Percentiles rank a stretch among this genome's conserved stretches.
Conservation (phyloP, 2,797 vertebrate genomes). For the Odontamblyopus rebecca region DNA sequence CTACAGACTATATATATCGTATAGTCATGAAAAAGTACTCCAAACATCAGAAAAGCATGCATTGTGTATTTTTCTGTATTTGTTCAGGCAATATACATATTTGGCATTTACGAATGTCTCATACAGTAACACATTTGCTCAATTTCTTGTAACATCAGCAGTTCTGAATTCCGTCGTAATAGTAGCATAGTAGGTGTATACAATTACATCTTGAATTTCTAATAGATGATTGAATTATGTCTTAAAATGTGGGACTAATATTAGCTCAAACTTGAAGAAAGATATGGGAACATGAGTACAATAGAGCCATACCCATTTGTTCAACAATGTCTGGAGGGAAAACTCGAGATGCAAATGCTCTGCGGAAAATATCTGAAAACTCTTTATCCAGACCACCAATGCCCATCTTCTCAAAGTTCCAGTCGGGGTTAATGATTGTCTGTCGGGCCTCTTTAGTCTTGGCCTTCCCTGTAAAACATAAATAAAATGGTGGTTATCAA, state of each 20-base stretch:
- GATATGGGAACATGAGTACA: too few relatives aligned
- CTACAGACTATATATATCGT: too few relatives aligned
- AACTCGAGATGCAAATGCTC: conserved; percentile 96
- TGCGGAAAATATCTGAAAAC: conserved; percentile 94
- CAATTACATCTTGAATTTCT: too few relatives aligned
- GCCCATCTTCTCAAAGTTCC: conserved; percentile 99
- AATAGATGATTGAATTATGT: not conserved
- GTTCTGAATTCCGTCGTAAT: too few relatives aligned
- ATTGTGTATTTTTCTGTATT: too few relatives aligned
- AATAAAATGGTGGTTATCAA: not conserved
- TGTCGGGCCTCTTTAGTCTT: conserved; percentile 94
- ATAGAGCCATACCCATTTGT: conserved; percentile 89
- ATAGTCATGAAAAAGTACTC: not conserved
- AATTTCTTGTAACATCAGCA: too few relatives aligned
- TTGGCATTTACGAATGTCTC: too few relatives aligned
- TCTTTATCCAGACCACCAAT: conserved; percentile 96
- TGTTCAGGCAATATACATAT: too few relatives aligned
- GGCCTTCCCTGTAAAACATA: conserved; percentile 82
- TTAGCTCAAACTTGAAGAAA: not conserved
- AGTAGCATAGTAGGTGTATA: not conserved
- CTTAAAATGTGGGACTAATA: not conserved
- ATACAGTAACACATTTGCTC: too few relatives aligned
- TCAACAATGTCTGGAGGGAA: conserved; percentile 98
- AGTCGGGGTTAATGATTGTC: conserved; percentile 98
- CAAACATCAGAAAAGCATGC: not conserved